Evolutionary conservation across 2,797 vertebrate species (phyloP), one percentile per base, ranked within the genome.

Genomic region (Catharus ustulatus): DNA sequence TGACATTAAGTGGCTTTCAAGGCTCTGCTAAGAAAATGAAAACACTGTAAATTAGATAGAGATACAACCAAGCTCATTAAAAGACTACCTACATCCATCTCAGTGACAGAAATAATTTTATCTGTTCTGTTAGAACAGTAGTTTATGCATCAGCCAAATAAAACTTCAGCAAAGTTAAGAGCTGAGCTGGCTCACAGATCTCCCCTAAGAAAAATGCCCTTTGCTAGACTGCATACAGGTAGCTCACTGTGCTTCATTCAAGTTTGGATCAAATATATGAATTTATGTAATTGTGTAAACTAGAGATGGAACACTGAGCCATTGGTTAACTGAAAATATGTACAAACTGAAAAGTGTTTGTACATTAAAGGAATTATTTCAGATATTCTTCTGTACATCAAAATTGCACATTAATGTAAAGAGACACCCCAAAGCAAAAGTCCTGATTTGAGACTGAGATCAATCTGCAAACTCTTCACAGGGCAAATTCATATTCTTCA

Each of bases 1-100:
- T 4, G 98, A 95, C 91, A 98, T 96, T 96, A 99, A 96, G 82
- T 98, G 98, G 94, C 98, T 98, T 87, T 99, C 99, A 88, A 98
- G 96, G 57, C 97, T 98, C 96, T 98, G 98, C 98, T 99, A 98
- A 83, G 45, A 87, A 86, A 94, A 86, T 54, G 7, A 79, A 94
- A 88, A 91, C 23, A 43, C 0, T 16, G 8, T 29, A 52, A 75
- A 10, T 80, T 30, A 85, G 17, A 67, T 15, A 27, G 2, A 68
- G 9, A 49, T 54, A 76, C 5, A 75, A 62, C 6, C 36, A 78
- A n/a, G 45, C 15, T 82, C 36, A 17, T 40, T 43, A 63, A 63
- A 29, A 82, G 6, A 74, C 18, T 76, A 63, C 6, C 29, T 19
- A 32, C 5, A 27, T 36, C 51, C 68, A 22, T 48, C 38, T 55